phyloP scores from a whole-genome alignment of 2,797 vertebrate species.

The Rhabdophis nuchalis region DNA sequence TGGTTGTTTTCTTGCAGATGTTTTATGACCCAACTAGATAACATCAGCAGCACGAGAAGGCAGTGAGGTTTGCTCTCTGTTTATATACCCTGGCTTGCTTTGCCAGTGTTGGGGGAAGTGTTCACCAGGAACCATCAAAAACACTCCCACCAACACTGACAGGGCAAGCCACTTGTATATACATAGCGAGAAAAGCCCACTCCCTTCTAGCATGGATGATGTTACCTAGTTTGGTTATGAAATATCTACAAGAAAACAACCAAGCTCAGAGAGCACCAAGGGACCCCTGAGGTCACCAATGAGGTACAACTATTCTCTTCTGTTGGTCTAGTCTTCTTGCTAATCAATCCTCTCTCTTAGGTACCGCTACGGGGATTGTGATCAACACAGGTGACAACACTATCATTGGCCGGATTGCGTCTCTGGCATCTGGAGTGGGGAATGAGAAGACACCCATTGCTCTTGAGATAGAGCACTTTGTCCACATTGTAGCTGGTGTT shows the following conservation, averaged over 20 bases:
- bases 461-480: conserved; percentile 77
- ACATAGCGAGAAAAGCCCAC: not conserved
- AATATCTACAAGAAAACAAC: not conserved
- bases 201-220: not conserved
- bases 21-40: not conserved
- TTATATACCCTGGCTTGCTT: not conserved
- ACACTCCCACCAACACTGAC: not conserved
- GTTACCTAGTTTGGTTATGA: not conserved
- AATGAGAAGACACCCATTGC: conserved; percentile 78
- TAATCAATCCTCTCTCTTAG: conserved; percentile 44
- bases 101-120: not conserved
- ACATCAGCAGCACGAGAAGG: not conserved
- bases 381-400: conserved; percentile 77
- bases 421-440: conserved; percentile 70
- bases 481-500: conserved; percentile 75
- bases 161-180: not conserved
- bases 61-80: not conserved
- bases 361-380: conserved; percentile 73
- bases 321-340: not conserved
- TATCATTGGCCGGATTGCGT: conserved; percentile 76
- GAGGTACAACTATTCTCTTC: not conserved
- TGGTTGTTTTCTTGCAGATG: not conserved
- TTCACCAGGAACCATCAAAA: not conserved
- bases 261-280: not conserved
- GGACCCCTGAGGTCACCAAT: too few species aligned